Evolutionary conservation across 2,113 vertebrate species (phyloP), one percentile per base, ranked within the genome.

Genomic region (Oplegnathus fasciatus): DNA sequence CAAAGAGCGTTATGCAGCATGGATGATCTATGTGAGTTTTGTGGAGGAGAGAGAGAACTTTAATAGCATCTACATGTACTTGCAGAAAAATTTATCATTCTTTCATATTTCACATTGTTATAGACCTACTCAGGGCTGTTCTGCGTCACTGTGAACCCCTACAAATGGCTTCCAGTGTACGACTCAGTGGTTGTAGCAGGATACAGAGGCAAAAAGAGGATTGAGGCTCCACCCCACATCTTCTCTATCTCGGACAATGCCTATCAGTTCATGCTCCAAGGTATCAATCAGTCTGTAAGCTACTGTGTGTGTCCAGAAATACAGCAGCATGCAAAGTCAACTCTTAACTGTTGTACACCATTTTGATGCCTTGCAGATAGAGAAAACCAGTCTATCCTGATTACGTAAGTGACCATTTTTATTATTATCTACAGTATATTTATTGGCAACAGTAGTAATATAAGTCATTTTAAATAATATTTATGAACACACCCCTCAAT

Each of bases 1-100:
- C 93, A 98, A 98, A 96, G 97, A 98, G 83, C 96, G 96, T 62
- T 98, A 97, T 1, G 95, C 96, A 44, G 93, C 96, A 68, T 98
- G 97, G 97, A 97, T 97, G 97, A 97, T 97, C 95, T 97, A 97
- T 0, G 97, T 97, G 90, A 86, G 94, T 88, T 40, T 37, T 62
- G 17, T 42, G 54, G 17, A 44, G 37, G 5, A 58, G n/a, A 58
- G 54, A 18, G 1, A 7, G 13, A 42, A 7, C n/a, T 44, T 40
- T 26, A 3, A 26, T 40, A 20, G 15, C 8, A 42, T 20, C 7
- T 42, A 30, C 0, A 72, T 28, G 54, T 44, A 13, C 42, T 42
- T 58, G 30, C 4, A 28, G 5, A 73, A 58, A 57, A 10, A 26
- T 28, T 1, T 1, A 11, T 11, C 0, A 40, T 58, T 44, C 4